phyloP scores from a whole-genome alignment of 2,797 vertebrate species.

The Halcyon chelicuti region DNA sequence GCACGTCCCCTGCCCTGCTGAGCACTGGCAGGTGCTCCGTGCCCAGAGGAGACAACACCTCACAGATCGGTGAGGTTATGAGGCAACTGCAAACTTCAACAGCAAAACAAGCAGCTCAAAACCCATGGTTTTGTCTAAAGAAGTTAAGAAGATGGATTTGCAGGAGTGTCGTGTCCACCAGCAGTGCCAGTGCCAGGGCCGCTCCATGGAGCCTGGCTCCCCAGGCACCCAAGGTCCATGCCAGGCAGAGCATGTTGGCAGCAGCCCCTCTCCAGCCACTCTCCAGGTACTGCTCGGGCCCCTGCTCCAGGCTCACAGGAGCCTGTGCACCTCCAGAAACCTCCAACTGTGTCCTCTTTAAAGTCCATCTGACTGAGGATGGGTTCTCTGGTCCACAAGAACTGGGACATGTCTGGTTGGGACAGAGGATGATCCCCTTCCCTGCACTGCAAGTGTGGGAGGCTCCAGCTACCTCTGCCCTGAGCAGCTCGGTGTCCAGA shows the following conservation, averaged over 20 bases:
- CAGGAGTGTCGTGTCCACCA: fast-evolving
- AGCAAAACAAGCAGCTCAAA: background rate
- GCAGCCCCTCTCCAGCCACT: background rate
- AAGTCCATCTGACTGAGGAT: background rate
- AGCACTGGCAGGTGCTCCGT: background rate
- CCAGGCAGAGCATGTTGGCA: background rate
- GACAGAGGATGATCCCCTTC: background rate
- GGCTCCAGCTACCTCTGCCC: background rate
- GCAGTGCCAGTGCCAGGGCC: background rate
- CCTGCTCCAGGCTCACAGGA: background rate
- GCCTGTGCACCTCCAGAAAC: background rate
- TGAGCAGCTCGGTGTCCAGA: background rate
- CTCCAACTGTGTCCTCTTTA: background rate
- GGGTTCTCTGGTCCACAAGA: background rate
- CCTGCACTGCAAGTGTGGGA: background rate
- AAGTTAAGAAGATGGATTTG: background rate
- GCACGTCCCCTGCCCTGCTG: fast-evolving
- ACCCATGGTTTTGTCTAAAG: background rate
- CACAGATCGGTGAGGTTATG: fast-evolving
- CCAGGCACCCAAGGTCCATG: fast-evolving
- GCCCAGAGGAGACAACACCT: background rate
- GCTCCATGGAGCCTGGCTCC: background rate
- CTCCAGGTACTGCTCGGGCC: background rate
- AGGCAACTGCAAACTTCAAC: fast-evolving
- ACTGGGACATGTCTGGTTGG: background rate